Conservation (phyloP, 2,113 vertebrate species). For the Oryzias woworae region DNA sequence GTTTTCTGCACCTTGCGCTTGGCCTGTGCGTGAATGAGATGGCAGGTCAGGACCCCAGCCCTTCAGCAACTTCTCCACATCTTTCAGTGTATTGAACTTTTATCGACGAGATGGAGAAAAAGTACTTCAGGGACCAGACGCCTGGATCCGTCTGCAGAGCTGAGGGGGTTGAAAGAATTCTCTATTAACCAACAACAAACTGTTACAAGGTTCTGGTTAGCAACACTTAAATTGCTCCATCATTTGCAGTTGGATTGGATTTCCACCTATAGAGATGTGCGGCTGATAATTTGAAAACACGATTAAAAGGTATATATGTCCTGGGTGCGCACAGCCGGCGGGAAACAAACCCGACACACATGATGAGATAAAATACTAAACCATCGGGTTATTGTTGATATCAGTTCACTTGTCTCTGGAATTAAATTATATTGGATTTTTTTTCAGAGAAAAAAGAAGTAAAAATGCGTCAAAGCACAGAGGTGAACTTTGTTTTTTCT, state of each 20-base stretch:
- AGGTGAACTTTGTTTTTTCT: no score
- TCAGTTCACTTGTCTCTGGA: no score
- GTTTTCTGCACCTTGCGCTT: constrained; percentile 48
- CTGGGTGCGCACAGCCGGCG: no score
- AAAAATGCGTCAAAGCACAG: no score
- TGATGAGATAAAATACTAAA: no score
- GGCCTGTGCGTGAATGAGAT: constrained; percentile 55
- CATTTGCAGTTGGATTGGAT: background rate
- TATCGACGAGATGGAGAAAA: constrained; percentile 64
- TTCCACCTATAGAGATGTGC: background rate
- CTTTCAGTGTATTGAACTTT: constrained; percentile 72
- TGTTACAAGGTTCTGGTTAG: constrained; percentile 18
- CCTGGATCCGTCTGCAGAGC: constrained; percentile 61
- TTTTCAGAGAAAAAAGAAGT: no score
- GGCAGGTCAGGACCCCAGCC: constrained; percentile 73
- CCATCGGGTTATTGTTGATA: no score
- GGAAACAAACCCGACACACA: no score
- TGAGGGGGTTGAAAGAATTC: constrained; percentile 31
- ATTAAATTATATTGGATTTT: no score
- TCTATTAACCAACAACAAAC: constrained; percentile 18
- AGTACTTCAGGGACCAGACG: constrained; percentile 63
- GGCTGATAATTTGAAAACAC: background rate
- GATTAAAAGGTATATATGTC: no score
- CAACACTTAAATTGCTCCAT: background rate
- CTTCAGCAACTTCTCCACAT: constrained; percentile 71